Percentiles rank a stretch among this genome's conserved stretches.
Conservation (phyloP, 1,140 invertebrate genomes). For the Scaptodrosophila lebanonensis region DNA sequence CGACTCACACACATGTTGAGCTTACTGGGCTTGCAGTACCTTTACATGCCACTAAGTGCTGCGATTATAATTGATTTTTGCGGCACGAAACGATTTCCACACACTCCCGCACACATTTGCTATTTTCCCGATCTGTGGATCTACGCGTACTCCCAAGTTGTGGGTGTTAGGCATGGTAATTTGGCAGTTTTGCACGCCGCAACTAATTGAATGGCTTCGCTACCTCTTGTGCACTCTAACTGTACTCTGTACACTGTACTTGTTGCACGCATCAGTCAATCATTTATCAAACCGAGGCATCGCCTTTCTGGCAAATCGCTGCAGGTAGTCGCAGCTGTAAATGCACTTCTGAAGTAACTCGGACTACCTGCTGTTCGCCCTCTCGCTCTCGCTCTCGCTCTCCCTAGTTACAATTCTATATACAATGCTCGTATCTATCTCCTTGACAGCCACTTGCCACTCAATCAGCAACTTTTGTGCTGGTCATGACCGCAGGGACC, state of each 20-base stretch:
- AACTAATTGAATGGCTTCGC: slow-evolving; percentile 36
- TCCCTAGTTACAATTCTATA: too few species aligned
- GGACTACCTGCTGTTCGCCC: slow-evolving; percentile 21
- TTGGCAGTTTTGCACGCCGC: not conserved
- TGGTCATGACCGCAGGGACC: slow-evolving; percentile 7
- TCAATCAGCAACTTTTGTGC: slow-evolving; percentile 46
- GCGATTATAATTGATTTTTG: slow-evolving; percentile 49
- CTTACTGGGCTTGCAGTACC: slow-evolving; percentile 33
- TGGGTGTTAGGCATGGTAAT: too few species aligned
- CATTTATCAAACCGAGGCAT: slow-evolving; percentile 40
- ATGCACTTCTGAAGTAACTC: slow-evolving; percentile 14
- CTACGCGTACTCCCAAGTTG: too few species aligned
- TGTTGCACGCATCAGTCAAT: slow-evolving; percentile 40
- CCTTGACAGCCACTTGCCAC: slow-evolving; percentile 46
- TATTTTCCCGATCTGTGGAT: too few species aligned
- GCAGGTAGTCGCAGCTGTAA: slow-evolving; percentile 33
- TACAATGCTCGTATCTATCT: too few species aligned
- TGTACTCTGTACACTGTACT: too few species aligned
- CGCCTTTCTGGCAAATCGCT: slow-evolving; percentile 39
- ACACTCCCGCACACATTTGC: too few species aligned
- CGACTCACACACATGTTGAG: too few species aligned
- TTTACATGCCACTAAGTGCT: too few species aligned
- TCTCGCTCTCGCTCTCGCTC: too few species aligned
- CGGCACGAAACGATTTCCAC: slow-evolving; percentile 2
- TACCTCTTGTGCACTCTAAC: slow-evolving; percentile 25